Percentiles rank a stretch among this genome's conserved stretches.
These are phyloP conservation scores for Cheirogaleus medius DNA, from an alignment of 2,113 vertebrate genomes.

Conservation along the genomic window DNA sequence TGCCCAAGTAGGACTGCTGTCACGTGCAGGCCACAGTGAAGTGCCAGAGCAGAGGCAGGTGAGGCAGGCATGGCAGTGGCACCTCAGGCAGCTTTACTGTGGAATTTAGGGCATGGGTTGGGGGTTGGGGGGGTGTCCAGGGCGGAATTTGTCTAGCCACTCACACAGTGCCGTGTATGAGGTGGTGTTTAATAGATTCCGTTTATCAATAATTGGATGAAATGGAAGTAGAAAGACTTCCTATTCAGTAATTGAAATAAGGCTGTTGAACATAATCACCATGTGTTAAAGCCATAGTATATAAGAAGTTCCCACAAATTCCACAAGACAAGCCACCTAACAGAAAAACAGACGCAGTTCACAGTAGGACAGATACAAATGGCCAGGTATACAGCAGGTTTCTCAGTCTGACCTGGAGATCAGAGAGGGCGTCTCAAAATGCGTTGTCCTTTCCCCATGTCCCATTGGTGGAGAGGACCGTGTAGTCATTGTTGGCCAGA, in stretches of 20 bases:
- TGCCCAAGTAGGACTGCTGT: neutral
- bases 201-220: neutral
- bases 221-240: neutral
- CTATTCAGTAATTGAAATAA: neutral
- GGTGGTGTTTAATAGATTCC: neutral
- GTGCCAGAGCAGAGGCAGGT: neutral
- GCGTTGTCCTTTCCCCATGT: neutral
- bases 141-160: neutral
- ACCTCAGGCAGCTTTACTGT: neutral
- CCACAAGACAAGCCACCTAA: neutral
- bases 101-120: neutral
- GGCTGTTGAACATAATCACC: neutral
- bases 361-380: no score
- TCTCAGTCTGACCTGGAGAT: neutral
- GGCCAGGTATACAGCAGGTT: neutral
- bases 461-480: neutral
- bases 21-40: neutral
- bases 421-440: neutral
- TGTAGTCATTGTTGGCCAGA: neutral
- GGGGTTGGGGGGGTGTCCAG: no score
- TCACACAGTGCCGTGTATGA: neutral
- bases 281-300: neutral
- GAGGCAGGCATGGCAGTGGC: fast-evolving
- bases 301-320: neutral
- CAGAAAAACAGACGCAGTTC: neutral